phyloP scores from a whole-genome alignment of 2,888 invertebrate genomes.

The Gymnosoma rotundatum region DNA sequence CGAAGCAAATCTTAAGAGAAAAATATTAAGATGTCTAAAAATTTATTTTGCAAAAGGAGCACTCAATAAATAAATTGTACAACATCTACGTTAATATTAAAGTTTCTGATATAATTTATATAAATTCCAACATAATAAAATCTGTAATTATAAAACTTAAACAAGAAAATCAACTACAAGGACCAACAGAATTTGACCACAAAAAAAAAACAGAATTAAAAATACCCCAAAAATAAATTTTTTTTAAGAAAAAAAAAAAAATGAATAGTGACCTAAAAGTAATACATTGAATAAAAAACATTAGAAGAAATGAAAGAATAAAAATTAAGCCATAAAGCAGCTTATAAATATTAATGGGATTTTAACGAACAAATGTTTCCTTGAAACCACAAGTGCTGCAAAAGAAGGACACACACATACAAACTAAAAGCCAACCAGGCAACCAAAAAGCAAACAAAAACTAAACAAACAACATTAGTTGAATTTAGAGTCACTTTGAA shows the following conservation, averaged over 20 bases:
- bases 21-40: no score
- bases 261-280: slow-evolving; percentile 21
- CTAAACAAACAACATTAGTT: background rate
- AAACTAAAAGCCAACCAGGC: background rate
- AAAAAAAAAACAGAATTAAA: background rate
- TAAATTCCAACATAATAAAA: background rate
- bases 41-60: no score
- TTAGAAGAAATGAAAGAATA: background rate
- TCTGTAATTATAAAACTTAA: background rate
- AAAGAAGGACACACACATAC: background rate
- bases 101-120: background rate
- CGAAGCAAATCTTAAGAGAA: no score
- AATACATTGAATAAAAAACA: slow-evolving; percentile 9
- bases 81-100: no score
- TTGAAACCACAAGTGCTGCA: background rate
- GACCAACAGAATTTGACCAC: background rate
- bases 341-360: slow-evolving; percentile 72
- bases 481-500: background rate
- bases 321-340: slow-evolving; percentile 56
- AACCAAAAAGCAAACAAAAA: slow-evolving; percentile 20
- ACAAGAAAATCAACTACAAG: background rate
- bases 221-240: background rate
- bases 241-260: background rate
- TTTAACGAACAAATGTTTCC: slow-evolving; percentile 69
- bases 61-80: no score